Evolutionary conservation across 2,797 vertebrate genomes (phyloP), one percentile per base, ranked within the genome.

Genomic region (Tangara arthus): DNA sequence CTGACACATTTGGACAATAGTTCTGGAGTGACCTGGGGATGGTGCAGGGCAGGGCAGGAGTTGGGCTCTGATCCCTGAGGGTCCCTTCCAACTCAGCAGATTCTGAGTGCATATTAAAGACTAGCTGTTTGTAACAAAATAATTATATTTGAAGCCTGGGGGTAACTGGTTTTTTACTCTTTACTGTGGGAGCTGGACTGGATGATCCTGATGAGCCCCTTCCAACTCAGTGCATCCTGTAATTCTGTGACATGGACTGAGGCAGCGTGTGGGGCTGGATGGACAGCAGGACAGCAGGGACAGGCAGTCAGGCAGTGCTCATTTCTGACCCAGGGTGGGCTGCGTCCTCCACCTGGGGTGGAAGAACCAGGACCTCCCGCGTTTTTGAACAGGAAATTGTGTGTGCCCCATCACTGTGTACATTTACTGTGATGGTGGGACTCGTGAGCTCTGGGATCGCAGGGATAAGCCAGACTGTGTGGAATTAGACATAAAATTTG

Each of bases 361-460:
- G 27, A 60, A 61, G 61, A 64, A 75, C 17, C 12, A 42, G 35
- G 22, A 47, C 14, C n/a, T 70, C 24, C 28, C 44, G 53, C 9
- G 13, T 21, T 55, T 84, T 28, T 82, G n/a, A 49, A 18, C 39
- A 19, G 30, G 37, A 81, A 68, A 35, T 32, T 11, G 4, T 61
- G 17, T 42, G 30, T 3, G 1, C 8, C 20, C 19, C 20, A n/a
- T 30, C 0, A 1, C 1, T 2, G 0, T 23, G 2, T 23, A 2
- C 4, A 8, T 66, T 65, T 5, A 10, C 22, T 17, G 32, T 52
- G n/a, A 18, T 7, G 35, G 46, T 5, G 2, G 46, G 8, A 42
- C 15, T 64, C 2, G 0, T 8, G 59, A 61, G 35, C 56, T 69
- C 11, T 47, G 55, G 22, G 42, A 22, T 20, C 13, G 2, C 0